Evolutionary conservation across 2,113 vertebrate species (phyloP), one percentile per base, ranked within the genome.

Genomic region (Coptodon rendalli): DNA sequence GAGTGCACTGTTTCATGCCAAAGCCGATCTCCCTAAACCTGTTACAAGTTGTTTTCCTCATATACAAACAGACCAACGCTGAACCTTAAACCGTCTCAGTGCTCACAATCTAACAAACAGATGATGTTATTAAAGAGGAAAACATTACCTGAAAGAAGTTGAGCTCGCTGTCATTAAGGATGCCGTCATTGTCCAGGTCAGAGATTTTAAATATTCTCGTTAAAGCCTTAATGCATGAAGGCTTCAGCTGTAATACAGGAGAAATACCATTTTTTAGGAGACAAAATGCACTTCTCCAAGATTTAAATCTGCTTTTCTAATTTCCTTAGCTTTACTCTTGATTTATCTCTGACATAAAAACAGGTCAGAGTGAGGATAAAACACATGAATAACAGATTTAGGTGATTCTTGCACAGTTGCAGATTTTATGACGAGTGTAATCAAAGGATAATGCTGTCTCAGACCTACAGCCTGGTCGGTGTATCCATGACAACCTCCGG

Each of bases 141-240:
- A 22, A 56, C 5, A 56, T 89, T 96, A 99, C 98, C 97, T 99
- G 99, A 92, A 99, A 99, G 95, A 99, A 99, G 95, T 99, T 99
- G 85, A 99, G 98, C 91, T 99, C 98, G 16, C 97, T 97, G 96
- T 99, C 99, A 13, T 98, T 99, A n/a, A 99, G 97, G 80, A 98
- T 97, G 22, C 98, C 98, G 36, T 99, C 99, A 14, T 99, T 99
- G 96, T 99, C 99, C 92, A 99, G 96, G 94, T 99, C 99, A 16
- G 99, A 99, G 94, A 99, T 98, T 95, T 98, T 99, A 93, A 99
- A 99, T 94, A 99, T 99, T 87, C 99, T 97, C 80, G 98, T 99
- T 86, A 99, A 96, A 71, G 98, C 96, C 96, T 98, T 99, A 86
- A 99, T 96, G 92, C 99, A 99, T 45, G 98, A 97, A 54, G 98